Percentiles rank a stretch among this genome's conserved stretches.
These are phyloP conservation scores for Chaenogobius annularis DNA, from an alignment of 2,113 vertebrate species.

Conservation along the genomic window DNA sequence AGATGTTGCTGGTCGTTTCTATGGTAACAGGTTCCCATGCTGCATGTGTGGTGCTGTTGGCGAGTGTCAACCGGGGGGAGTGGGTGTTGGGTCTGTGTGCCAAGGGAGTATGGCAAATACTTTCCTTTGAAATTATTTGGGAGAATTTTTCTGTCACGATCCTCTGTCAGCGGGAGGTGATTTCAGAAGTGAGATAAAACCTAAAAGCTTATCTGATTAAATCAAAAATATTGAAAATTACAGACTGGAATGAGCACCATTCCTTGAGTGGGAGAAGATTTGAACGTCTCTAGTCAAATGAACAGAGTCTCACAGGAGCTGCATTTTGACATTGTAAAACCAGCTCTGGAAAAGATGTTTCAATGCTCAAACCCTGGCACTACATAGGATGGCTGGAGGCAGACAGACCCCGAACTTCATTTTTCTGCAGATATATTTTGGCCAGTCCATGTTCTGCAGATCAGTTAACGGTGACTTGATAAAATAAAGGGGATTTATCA, in stretches of 20 bases:
- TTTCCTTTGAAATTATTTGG: conserved; percentile 17
- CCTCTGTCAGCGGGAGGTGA: too few relatives aligned
- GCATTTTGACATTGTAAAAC: background rate
- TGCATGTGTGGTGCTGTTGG: conserved; percentile 54
- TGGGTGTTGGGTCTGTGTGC: conserved; percentile 36
- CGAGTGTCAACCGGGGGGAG: conserved; percentile 35
- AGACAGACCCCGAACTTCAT: conserved; percentile 40
- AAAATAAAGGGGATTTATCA: background rate
- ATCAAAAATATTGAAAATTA: too few relatives aligned
- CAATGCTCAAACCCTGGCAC: conserved; percentile 7
- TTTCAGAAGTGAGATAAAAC: too few relatives aligned
- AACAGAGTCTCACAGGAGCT: too few relatives aligned
- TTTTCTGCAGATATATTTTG: conserved; percentile 25
- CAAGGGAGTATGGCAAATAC: conserved; percentile 14
- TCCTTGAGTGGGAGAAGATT: too few relatives aligned
- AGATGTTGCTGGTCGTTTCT: conserved; percentile 72
- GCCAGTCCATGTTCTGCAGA: conserved; percentile 31
- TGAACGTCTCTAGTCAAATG: too few relatives aligned
- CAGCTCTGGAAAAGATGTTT: background rate
- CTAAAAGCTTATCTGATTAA: too few relatives aligned
- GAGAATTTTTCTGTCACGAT: conserved; percentile 41
- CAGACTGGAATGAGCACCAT: too few relatives aligned
- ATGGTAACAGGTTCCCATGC: conserved; percentile 74
- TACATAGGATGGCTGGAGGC: background rate
- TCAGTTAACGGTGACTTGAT: conserved; percentile 25